Evolutionary conservation across 2,888 invertebrate species (phyloP), one percentile per base, ranked within the genome.

Genomic region (Andrena trimmerana): DNA sequence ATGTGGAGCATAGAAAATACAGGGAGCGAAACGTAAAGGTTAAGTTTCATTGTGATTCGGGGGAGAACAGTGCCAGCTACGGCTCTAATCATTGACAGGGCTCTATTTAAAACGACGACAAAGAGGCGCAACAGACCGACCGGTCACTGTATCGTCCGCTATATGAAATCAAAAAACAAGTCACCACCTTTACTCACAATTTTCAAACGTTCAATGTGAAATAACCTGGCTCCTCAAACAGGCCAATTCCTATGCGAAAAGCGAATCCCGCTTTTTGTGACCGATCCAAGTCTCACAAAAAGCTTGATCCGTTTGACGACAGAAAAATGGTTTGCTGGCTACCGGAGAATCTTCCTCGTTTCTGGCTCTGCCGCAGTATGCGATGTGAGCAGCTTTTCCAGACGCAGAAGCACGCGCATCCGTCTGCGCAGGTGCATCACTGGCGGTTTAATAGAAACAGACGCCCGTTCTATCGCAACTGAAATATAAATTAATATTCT

Each of bases 191-290:
- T 87, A 91, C 92, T 92, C 82, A 91, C 91, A 81, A 81, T 86
- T 88, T 85, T 86, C 68, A 73, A 81, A 84, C 76, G 81, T 87
- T 86, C 78, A 84, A 80, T 74, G 83, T 84, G 82, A 79, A 57
- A 74, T 85, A 77, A 82, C 83, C 83, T 87, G 83, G 77, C 87
- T 89, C 86, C 86, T 83, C 83, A 70, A 57, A 87, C 89, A 88
- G 84, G 91, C 93, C 92, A 93, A 93, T 93, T 94, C 92, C 93
- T 93, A 93, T 92, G 90, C 94, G 94, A 94, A 94, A 94, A 94
- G 94, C 93, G 94, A 94, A 94, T 94, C 94, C 94, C 91, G 94
- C 94, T 94, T 94, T 94, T 94, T 94, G 94, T 94, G 94, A 94
- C 88, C 91, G 93, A 94, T 93, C 93, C 94, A 92, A 93, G 88